Base-by-base conservation (phyloP, 2,797 vertebrate species). In the Toxotes lorentzi region DNA sequence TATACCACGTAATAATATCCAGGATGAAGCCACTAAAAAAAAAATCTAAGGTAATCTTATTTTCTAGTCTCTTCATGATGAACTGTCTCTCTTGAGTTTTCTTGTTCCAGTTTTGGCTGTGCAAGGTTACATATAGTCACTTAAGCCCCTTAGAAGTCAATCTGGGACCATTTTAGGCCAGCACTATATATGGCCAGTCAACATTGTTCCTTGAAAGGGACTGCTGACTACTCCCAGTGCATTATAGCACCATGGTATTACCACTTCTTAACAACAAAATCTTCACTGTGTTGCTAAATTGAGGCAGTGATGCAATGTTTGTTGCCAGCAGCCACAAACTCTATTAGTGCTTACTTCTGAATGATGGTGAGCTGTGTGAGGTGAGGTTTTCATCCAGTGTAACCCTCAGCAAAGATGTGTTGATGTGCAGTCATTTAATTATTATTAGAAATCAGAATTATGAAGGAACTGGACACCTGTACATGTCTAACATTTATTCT, bases 111-210 rank as follows among this genome's bases (percentile, higher is more conserved):
- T 78, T 89, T 84, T 85, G 72, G 34, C 70, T 70, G 32, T 67
- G 9, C 11, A 27, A 62, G 76, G 75, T 79, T 65, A 73, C 69
- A 77, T 45, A 66, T 23, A 65, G 34, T 48, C 48, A 35, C 58
- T 54, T 90, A 94, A 94, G 84, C 93, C 82, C 82, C 88, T 93
- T 92, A 92, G 10, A 35, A 68, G 78, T 78, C 93, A 93, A 93
- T 86, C 91, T 58, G 79, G 27, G 81, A 62, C 87, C 73, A 43
- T 81, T 92, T 89, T 83, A 82, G 77, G 62, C 57, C 50, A 48
- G 68, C 32, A 45, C 86, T 89, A 84, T 83, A 81, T 73, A 81
- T 87, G 89, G 77, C 78, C 45, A 5, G 69, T 73, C 57, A 82
- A 85, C 51, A 72, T 82, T 68, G 65, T 74, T 59, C 47, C 79